phyloP scores from a whole-genome alignment of 2,113 vertebrate species.

The Cynocephalus volans region DNA sequence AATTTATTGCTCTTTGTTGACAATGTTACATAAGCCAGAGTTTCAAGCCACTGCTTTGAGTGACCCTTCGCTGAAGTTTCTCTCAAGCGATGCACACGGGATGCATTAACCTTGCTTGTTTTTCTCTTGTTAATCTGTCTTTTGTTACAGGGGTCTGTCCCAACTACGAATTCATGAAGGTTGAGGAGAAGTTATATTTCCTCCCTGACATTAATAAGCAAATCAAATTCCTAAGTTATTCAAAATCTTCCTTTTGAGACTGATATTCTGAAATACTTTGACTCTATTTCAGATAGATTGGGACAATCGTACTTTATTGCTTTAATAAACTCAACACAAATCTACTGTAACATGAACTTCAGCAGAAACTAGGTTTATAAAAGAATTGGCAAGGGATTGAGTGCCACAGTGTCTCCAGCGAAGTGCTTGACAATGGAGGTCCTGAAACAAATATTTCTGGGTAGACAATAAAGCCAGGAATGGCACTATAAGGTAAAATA shows the following conservation, averaged over 20 bases:
- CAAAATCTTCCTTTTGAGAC: neutral
- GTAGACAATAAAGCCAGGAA: slow-evolving; percentile 56
- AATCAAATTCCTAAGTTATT: neutral
- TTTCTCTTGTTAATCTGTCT: no score
- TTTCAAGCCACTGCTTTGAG: no score
- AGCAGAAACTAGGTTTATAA: neutral
- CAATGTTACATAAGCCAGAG: no score
- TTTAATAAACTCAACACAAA: neutral
- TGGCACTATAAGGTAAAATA: neutral
- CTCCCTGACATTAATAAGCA: neutral
- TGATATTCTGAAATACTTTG: neutral
- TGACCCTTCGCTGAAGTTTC: no score
- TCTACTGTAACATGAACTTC: neutral
- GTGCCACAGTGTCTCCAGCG: slow-evolving; percentile 24
- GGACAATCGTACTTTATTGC: neutral
- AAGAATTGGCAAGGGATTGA: neutral
- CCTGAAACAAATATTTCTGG: neutral
- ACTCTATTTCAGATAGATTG: neutral
- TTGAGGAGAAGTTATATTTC: no score
- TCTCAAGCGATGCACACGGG: no score
- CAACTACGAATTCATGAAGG: no score
- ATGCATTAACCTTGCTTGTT: no score
- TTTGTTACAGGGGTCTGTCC: no score
- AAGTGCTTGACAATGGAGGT: neutral
- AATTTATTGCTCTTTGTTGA: no score